Evolutionary conservation across 1,140 invertebrate genomes (phyloP).

Genomic region (Eurytemora carolleeae): DNA sequence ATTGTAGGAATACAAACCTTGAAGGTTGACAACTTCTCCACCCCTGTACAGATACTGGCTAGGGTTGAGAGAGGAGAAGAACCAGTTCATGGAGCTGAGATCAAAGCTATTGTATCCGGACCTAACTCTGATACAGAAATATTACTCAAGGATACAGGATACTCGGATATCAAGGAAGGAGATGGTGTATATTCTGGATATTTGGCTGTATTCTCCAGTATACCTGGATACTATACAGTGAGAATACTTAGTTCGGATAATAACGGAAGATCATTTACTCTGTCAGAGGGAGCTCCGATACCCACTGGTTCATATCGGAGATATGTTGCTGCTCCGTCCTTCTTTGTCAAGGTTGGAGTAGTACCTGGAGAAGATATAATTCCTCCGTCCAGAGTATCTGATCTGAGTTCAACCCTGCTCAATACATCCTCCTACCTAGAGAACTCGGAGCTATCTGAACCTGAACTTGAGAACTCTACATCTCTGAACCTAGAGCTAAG

Average conservation of each 20-base stretch:
- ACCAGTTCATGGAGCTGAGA: conserved; percentile 27
- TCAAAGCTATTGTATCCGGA: not conserved
- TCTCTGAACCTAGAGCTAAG: conserved; percentile 18
- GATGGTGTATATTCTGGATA: conserved; percentile 23
- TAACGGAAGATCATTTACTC: conserved; percentile 12
- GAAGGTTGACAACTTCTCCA: conserved; percentile 15
- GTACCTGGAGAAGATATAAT: not conserved
- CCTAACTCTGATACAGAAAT: not conserved
- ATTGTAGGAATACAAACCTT: no score
- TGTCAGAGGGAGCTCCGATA: not conserved
- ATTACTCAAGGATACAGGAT: not conserved
- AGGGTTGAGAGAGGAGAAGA: conserved; percentile 22
- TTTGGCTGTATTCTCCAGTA: conserved; percentile 22
- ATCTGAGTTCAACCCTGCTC: conserved; percentile 21
- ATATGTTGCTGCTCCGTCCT: not conserved
- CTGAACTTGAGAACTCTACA: conserved; percentile 18
- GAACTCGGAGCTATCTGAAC: conserved; percentile 19
- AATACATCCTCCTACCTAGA: conserved; percentile 19
- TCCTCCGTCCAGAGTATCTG: conserved; percentile 11
- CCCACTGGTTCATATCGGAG: not conserved
- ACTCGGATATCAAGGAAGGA: conserved; percentile 21
- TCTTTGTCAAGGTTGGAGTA: not conserved
- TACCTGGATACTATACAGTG: conserved; percentile 21
- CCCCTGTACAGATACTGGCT: conserved; percentile 2
- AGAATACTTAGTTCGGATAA: conserved; percentile 20